Evolutionary conservation across 1,140 invertebrate species (phyloP).

Genomic region (Euwallacea similis): DNA sequence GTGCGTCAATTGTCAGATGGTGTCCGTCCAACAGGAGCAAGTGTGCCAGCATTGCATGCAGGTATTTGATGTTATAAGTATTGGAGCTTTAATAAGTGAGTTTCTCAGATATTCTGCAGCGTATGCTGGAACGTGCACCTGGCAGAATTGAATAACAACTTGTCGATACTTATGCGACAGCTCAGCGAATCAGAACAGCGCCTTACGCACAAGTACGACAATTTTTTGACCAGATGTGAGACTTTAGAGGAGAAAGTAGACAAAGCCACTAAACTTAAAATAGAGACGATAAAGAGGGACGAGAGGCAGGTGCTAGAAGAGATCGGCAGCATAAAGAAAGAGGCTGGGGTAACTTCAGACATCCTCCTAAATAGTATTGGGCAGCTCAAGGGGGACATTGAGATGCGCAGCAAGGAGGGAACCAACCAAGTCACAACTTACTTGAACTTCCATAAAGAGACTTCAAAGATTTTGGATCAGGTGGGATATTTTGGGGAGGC

Average conservation of each 20-base stretch:
- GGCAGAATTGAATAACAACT: conserved; percentile 58
- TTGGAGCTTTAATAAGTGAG: background rate
- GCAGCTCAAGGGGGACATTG: conserved; percentile 25
- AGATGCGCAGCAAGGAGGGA: conserved; percentile 5
- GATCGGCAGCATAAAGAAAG: conserved; percentile 26
- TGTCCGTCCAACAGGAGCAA: conserved; percentile 54
- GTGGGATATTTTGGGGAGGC: conserved; percentile 59
- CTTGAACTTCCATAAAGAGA: conserved; percentile 58
- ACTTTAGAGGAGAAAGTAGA: conserved; percentile 57
- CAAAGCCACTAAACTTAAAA: conserved; percentile 55
- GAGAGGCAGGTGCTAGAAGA: conserved; percentile 28
- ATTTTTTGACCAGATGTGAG: conserved; percentile 57
- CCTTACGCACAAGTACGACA: conserved; percentile 59
- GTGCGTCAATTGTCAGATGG: conserved; percentile 56
- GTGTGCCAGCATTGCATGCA: conserved; percentile 61
- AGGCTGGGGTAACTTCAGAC: conserved; percentile 19
- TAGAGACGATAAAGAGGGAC: conserved; percentile 48
- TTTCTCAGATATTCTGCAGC: conserved; percentile 58
- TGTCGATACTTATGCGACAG: conserved; percentile 58
- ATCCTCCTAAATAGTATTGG: conserved; percentile 13
- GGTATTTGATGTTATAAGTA: conserved; percentile 49
- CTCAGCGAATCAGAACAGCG: conserved; percentile 55
- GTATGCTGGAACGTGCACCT: conserved; percentile 62
- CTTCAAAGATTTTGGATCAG: conserved; percentile 57
- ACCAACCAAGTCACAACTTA: conserved; percentile 35